Evolutionary conservation across 2,888 invertebrate genomes (phyloP).

Genomic region (Drosophila ustulata): DNA sequence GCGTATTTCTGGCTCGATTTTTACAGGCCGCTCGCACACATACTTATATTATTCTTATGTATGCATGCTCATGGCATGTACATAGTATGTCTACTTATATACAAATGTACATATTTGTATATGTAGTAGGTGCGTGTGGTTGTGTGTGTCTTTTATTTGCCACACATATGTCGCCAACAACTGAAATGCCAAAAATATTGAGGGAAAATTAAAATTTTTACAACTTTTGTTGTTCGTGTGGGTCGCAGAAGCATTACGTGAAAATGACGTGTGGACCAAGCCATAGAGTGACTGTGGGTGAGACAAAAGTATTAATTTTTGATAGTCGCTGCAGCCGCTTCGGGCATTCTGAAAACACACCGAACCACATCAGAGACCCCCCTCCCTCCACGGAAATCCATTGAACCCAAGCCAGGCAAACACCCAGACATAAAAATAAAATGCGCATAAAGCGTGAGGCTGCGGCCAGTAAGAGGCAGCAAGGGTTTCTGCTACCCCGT

Average conservation of each 20-base stretch:
- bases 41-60: neutral
- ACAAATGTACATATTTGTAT: conserved; percentile 1
- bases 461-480: conserved; percentile 33
- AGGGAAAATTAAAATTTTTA: conserved; percentile 79
- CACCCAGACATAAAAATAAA: conserved; percentile 49
- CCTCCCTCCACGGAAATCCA: conserved; percentile 13
- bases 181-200: conserved; percentile 72
- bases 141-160: conserved; percentile 60
- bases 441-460: conserved; percentile 49
- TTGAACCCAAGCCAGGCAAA: conserved; percentile 22
- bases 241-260: conserved; percentile 73
- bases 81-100: conserved; percentile 2
- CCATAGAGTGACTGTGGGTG: neutral
- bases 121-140: conserved; percentile 4
- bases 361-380: conserved; percentile 1
- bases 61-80: neutral
- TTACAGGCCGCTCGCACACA: conserved; percentile 33
- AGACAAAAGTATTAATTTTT: conserved; percentile 81
- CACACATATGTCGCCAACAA: conserved; percentile 67
- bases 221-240: conserved; percentile 73
- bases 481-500: conserved; percentile 60
- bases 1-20: conserved; percentile 36
- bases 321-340: conserved; percentile 75
- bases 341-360: conserved; percentile 39
- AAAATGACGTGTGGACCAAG: conserved; percentile 62